These are phyloP conservation scores for Hartigia nigra DNA, from an alignment of 2,888 invertebrate genomes.

Conservation along the genomic window DNA sequence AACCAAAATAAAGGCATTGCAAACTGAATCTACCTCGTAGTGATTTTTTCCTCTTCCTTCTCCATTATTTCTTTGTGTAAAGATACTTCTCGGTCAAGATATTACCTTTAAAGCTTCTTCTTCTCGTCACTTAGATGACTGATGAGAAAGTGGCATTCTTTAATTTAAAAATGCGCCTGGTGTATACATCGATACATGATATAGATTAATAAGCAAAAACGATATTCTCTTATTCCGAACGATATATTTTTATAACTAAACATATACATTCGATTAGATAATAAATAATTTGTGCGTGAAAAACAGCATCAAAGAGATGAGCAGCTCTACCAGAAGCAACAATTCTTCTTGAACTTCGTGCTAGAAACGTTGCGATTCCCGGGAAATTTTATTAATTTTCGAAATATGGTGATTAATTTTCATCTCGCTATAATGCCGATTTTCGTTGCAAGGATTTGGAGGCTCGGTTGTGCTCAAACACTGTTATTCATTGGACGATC, in stretches of 20 bases:
- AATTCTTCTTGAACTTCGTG: not conserved
- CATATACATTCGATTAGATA: not conserved
- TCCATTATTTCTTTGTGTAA: not conserved
- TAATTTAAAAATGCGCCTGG: not conserved
- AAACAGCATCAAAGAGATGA: not conserved
- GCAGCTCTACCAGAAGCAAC: not conserved
- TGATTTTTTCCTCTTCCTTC: not conserved
- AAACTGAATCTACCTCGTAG: conserved; percentile 10
- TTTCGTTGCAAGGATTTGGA: not conserved
- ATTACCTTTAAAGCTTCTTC: not conserved
- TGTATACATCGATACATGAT: not conserved
- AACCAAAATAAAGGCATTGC: conserved; percentile 58
- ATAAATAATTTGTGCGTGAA: not conserved
- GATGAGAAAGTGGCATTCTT: not conserved
- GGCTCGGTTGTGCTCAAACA: not conserved
- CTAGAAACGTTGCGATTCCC: not conserved
- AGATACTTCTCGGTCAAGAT: not conserved
- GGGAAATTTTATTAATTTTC: too few species aligned
- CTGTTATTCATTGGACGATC: not conserved
- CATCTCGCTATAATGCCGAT: not conserved
- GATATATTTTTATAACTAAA: not conserved
- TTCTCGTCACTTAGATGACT: not conserved
- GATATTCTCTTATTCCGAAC: not conserved
- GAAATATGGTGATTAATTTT: not conserved
- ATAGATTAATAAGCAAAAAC: not conserved